Evolutionary conservation across 2,113 vertebrate species (phyloP).

Genomic region (Neogobius melanostomus): DNA sequence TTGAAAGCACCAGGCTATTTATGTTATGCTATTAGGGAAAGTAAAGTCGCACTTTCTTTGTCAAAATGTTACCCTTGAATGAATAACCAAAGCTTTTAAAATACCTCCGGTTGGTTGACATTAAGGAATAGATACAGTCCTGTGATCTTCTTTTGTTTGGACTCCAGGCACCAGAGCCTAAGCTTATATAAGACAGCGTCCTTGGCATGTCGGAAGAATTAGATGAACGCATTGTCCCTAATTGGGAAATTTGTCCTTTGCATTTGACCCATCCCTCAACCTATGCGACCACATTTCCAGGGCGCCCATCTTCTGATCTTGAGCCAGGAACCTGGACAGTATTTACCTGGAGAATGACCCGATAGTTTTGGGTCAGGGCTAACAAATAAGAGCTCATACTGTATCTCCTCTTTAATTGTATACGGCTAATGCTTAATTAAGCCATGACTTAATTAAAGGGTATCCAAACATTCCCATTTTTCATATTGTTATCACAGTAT

Average conservation of each 20-base stretch:
- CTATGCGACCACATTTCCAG: no score
- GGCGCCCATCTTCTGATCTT: no score
- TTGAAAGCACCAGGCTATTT: slow-evolving; percentile 3
- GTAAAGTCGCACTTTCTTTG: slow-evolving; percentile 1
- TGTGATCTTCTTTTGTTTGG: background rate
- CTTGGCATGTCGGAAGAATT: no score
- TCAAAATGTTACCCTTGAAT: background rate
- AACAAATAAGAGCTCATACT: background rate
- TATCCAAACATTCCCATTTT: background rate
- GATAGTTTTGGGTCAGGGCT: no score
- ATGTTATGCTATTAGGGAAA: background rate
- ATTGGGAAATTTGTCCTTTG: no score
- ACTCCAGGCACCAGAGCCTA: background rate
- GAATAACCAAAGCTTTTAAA: background rate
- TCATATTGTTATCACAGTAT: slow-evolving; percentile 4
- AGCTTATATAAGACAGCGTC: background rate
- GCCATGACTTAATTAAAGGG: background rate
- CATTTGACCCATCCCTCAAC: no score
- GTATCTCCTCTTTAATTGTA: background rate
- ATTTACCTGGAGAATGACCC: no score
- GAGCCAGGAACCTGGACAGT: no score
- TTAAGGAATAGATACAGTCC: background rate
- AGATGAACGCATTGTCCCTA: no score
- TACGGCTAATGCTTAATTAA: background rate
- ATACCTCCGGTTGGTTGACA: background rate